These are phyloP conservation scores for Alaudala cheleensis DNA, from an alignment of 2,113 vertebrate genomes.

Conservation along the genomic window DNA sequence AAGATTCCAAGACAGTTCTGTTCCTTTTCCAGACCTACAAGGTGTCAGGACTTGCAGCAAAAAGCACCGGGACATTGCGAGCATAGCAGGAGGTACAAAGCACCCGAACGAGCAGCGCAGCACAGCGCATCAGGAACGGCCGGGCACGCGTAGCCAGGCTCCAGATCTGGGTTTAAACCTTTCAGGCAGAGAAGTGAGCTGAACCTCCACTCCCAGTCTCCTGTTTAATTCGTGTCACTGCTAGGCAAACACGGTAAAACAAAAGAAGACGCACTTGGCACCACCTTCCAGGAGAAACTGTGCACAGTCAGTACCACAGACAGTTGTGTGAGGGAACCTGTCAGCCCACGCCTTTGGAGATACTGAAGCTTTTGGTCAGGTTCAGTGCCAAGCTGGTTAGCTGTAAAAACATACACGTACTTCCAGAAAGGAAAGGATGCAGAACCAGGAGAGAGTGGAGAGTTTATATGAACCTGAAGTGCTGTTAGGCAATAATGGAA, in stretches of 20 bases:
- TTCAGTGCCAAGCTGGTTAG: background rate
- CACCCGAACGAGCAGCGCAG: no score
- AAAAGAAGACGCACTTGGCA: background rate
- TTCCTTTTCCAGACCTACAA: background rate
- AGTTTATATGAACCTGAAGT: background rate
- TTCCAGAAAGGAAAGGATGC: background rate
- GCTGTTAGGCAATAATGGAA: background rate
- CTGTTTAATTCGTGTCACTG: background rate
- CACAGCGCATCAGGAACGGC: background rate
- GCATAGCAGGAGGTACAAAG: background rate
- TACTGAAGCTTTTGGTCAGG: background rate
- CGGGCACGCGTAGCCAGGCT: fast-evolving
- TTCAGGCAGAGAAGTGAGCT: background rate
- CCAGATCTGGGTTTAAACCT: background rate
- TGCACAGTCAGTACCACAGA: background rate
- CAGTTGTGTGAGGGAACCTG: background rate
- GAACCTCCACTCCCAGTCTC: background rate
- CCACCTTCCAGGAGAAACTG: background rate
- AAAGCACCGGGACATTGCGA: background rate
- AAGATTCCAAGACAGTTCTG: background rate
- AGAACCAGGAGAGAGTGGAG: background rate
- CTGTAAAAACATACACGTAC: background rate
- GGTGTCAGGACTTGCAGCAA: background rate
- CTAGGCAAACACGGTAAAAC: background rate
- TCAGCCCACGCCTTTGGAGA: background rate